Base-by-base conservation (phyloP, 2,113 vertebrate genomes). In the Cryptoleucopteryx plumbea region DNA sequence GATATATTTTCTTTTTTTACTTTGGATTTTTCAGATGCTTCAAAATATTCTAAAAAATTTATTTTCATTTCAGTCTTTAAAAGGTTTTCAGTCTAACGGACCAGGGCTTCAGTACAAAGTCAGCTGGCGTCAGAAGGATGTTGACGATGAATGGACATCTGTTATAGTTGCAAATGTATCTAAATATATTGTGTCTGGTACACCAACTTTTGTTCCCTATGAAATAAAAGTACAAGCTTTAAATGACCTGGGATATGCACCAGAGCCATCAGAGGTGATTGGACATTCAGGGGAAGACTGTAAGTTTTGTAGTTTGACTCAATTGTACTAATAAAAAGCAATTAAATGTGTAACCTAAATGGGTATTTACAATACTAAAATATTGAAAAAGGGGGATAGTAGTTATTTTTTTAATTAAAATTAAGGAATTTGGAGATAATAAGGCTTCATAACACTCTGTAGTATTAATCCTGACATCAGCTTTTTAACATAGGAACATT, bases 281-380 rank as follows among this genome's bases (percentile, higher is more conserved):
- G 99, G 99, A 80, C 98, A 98, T 98, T 99, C 99, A 10, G 99
- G 99, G 92, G 99, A 99, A 97, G 99, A 99, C 96, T 98, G 99
- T 99, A 98, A 99, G 99, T 99, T 92, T 90, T n/a, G 32, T 50
- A 16, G 18, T 73, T 78, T 71, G 7, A 90, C 74, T 95, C n/a
- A 26, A 8, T 70, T 77, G 27, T 84, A 25, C 31, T 95, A 83
- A 78, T 55, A 71, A 45, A 85, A 67, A 79, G 7, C 11, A 92
- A 40, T 8, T 67, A 75, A 87, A 71, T 68, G 2, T 66, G 5
- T 82, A 65, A 63, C 15, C 14, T 55, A 27, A 68, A 43, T 40
- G 31, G 4, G 2, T 75, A 48, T 92, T 82, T 70, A 74, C 83
- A 88, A 84, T 55, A 63, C 2, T 55, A 10, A 58, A 50, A 62